These are phyloP conservation scores for Auanema sp. DNA, from an alignment of 2,888 invertebrate genomes.

Conservation along the genomic window DNA sequence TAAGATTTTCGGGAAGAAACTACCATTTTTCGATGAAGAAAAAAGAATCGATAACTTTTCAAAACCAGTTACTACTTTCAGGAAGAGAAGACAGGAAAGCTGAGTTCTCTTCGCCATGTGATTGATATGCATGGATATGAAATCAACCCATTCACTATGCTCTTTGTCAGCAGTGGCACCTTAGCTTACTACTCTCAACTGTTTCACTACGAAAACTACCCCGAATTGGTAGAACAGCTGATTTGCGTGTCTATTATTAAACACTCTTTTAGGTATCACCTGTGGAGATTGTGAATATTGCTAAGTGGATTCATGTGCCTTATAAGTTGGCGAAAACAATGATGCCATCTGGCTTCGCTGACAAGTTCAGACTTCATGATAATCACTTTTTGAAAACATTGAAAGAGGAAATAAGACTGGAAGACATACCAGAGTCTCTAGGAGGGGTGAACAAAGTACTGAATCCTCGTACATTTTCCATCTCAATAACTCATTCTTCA, in stretches of 20 bases:
- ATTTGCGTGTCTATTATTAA: neutral
- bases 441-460: constrained; percentile 57
- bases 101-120: constrained; percentile 58
- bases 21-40: constrained; percentile 7
- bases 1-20: constrained; percentile 1
- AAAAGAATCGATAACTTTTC: neutral
- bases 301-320: constrained; percentile 63
- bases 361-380: constrained; percentile 59
- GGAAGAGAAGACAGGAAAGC: constrained; percentile 55
- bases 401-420: constrained; percentile 47
- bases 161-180: constrained; percentile 61
- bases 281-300: constrained; percentile 60
- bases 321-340: constrained; percentile 56
- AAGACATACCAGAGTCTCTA: constrained; percentile 55
- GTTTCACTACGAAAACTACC: constrained; percentile 64
- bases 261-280: constrained; percentile 44
- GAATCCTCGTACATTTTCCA: neutral
- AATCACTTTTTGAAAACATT: constrained; percentile 52
- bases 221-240: constrained; percentile 51
- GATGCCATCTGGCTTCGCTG: constrained; percentile 63
- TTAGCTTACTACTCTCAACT: constrained; percentile 62
- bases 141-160: constrained; percentile 63
- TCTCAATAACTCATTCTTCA: constrained; percentile 26
- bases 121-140: constrained; percentile 62
- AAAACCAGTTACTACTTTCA: constrained; percentile 28